phyloP scores from a whole-genome alignment of 1,140 invertebrate species.

The Ceratosolen fusciceps region DNA sequence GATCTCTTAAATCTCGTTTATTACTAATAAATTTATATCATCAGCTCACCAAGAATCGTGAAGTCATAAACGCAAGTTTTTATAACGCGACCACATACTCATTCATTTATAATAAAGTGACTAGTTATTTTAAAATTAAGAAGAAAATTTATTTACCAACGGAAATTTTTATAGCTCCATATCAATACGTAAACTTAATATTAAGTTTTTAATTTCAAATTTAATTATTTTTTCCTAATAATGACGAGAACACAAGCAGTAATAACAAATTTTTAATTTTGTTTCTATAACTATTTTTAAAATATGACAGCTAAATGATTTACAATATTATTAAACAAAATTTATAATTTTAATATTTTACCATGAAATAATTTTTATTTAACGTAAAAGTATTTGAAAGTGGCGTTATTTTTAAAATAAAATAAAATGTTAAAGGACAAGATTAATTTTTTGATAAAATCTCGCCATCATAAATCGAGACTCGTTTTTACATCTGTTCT shows the following conservation, averaged over 20 bases:
- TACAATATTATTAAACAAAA: too few species aligned
- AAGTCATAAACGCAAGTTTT: neutral
- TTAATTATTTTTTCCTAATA: too few species aligned
- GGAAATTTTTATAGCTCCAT: too few species aligned
- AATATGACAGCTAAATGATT: too few species aligned
- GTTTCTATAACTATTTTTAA: too few species aligned
- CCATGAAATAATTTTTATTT: too few species aligned
- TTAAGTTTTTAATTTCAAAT: too few species aligned
- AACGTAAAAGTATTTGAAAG: too few species aligned
- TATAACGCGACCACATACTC: neutral
- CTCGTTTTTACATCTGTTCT: neutral
- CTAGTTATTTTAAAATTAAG: neutral
- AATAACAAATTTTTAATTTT: too few species aligned
- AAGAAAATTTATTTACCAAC: neutral
- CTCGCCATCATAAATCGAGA: neutral
- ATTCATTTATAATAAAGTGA: neutral
- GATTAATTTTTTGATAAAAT: neutral
- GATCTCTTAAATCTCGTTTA: slow-evolving; percentile 7
- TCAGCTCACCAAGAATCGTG: neutral
- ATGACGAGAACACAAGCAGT: too few species aligned
- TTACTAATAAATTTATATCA: slow-evolving; percentile 7
- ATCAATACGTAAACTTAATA: too few species aligned
- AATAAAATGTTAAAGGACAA: neutral
- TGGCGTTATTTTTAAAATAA: neutral
- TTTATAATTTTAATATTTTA: too few species aligned